Evolutionary conservation across 2,888 invertebrate species (phyloP).

Genomic region (Mimumesa dahlbomi): DNA sequence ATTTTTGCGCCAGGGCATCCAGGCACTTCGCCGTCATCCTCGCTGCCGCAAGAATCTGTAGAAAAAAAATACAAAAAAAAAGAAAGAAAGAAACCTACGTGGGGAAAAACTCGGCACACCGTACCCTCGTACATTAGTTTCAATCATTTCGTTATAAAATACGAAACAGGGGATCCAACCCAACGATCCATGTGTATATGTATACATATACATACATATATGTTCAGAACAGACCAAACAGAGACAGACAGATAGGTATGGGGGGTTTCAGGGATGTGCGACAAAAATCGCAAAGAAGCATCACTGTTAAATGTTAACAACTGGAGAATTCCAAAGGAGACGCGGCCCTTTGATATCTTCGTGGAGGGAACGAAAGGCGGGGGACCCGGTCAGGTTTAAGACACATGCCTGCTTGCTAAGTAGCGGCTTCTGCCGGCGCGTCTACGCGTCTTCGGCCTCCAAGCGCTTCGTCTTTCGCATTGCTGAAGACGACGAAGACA

Average conservation of each 20-base stretch:
- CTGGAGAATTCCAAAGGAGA: constrained; percentile 70
- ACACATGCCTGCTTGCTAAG: constrained; percentile 74
- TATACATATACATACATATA: too few relatives aligned
- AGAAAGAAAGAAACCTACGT: constrained; percentile 14
- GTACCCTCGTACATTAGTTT: constrained; percentile 43
- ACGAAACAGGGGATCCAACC: constrained; percentile 7
- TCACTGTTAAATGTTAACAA: constrained; percentile 74
- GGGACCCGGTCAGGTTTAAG: constrained; percentile 56
- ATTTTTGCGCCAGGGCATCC: constrained; percentile 2
- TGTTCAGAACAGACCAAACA: background rate
- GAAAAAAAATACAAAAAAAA: background rate
- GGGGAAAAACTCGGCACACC: constrained; percentile 20
- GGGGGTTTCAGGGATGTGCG: constrained; percentile 41
- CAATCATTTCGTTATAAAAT: constrained; percentile 55
- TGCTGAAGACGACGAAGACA: constrained; percentile 57
- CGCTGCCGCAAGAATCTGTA: background rate
- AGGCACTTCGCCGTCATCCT: constrained; percentile 8
- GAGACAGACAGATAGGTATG: background rate
- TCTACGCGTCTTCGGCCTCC: constrained; percentile 63
- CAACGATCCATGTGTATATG: too few relatives aligned
- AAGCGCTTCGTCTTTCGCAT: constrained; percentile 58
- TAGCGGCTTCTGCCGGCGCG: constrained; percentile 69
- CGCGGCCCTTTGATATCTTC: constrained; percentile 60
- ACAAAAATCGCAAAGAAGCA: constrained; percentile 64
- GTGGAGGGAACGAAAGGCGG: constrained; percentile 36